Base-by-base conservation (phyloP, 2,888 invertebrate species). In the Drosophila monieri region DNA sequence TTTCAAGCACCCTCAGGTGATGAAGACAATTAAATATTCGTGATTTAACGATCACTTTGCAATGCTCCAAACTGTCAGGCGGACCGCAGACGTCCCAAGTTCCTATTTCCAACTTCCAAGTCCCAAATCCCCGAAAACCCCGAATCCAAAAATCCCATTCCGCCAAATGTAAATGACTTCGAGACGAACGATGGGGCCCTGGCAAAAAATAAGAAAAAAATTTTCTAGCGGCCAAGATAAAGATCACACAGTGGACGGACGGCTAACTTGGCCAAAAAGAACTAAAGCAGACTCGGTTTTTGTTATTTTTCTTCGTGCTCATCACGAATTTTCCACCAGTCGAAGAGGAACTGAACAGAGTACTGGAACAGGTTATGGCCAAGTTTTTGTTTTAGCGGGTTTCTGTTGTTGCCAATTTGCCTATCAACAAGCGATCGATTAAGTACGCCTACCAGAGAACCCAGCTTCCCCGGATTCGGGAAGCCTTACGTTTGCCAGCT, bases 1-100 rank as follows among this genome's bases (percentile, higher is more conserved):
- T 88, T 89, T 87, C 78, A 85, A 84, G 80, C 85, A 88, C 88
- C 91, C 90, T 88, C 87, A 89, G 91, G 90, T 90, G 90, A 89
- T 90, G 88, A 90, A 90, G 90, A 89, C 91, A 91, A 91, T 91
- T 91, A 91, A 91, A 91, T 90, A 90, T 90, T 91, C 91, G 91
- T 91, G 91, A 91, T 91, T 90, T 89, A 90, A 89, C 90, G 90
- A 91, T 90, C 90, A 90, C 90, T 89, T 88, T 80, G 85, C 88
- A 87, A 85, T 89, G 89, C 86, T 80, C 76, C 73, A 83, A 83
- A 72, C 74, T 69, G 70, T 72, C 81, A 85, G 84, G 69, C 73
- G 64, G 57, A 56, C 54, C 64, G 51, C 35, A 35, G 35, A 35
- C 35, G 6, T 35, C 35, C 35, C 35, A 35, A 35, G 35, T 14